phyloP scores from a whole-genome alignment of 2,113 vertebrate genomes.

The Thamnophis sirtalis region DNA sequence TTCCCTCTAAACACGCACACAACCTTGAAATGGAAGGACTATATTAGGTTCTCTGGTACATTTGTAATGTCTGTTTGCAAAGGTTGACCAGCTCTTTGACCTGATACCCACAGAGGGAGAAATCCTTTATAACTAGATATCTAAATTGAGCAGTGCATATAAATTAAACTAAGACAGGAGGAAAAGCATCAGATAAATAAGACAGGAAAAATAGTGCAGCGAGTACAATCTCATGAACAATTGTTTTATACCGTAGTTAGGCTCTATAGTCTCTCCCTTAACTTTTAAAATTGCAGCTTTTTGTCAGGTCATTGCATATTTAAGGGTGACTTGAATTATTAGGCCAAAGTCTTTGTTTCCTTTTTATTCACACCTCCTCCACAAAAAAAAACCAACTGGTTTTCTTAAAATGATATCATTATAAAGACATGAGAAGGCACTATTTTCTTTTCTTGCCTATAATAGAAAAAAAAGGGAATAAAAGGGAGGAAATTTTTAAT shows the following conservation, averaged over 20 bases:
- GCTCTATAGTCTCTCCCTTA: background rate
- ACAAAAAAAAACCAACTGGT: background rate
- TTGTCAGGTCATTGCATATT: background rate
- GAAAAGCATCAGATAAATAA: background rate
- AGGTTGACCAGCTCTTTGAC: background rate
- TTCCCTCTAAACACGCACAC: background rate
- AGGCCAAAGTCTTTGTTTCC: background rate
- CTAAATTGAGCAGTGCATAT: background rate
- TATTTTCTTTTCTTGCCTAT: background rate
- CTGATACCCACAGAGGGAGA: background rate
- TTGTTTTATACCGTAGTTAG: background rate
- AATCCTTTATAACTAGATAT: background rate
- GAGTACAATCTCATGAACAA: background rate
- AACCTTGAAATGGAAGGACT: background rate
- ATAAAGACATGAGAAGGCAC: background rate
- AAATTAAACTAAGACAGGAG: background rate
- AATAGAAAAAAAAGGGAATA: too few species aligned
- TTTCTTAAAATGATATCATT: background rate
- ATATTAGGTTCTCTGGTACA: background rate
- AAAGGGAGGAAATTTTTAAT: background rate
- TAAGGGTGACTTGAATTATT: background rate
- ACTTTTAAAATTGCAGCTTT: background rate
- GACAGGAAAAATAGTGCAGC: background rate
- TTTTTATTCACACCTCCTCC: background rate
- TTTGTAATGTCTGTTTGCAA: background rate